A percentile compares a stretch with the other conserved stretches of the same genome.
phyloP scores from a whole-genome alignment of 2,797 vertebrate species.

The Enteromius trimaculatus region DNA sequence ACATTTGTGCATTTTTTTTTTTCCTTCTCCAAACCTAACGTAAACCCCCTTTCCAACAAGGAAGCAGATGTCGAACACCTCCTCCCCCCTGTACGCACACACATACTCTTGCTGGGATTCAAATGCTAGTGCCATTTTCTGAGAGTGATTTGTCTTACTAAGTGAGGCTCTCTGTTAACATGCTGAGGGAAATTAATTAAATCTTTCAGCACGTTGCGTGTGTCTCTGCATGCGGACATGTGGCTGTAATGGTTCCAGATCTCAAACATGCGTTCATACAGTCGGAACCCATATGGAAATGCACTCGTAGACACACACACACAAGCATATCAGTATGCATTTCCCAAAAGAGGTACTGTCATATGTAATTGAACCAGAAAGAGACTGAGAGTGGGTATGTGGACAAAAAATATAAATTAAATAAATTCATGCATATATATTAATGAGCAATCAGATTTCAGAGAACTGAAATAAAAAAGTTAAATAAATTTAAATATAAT shows the following conservation, averaged over 20 bases:
- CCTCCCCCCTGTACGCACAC: slow-evolving; percentile 46
- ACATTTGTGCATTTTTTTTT: slow-evolving; percentile 7
- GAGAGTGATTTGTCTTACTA: slow-evolving; percentile 68
- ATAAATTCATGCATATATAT: slow-evolving; percentile 63
- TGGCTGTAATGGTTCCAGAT: slow-evolving; percentile 47
- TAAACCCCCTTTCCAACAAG: slow-evolving; percentile 70
- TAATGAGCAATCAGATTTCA: slow-evolving; percentile 61
- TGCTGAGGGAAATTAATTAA: slow-evolving; percentile 53
- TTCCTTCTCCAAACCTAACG: slow-evolving; percentile 12
- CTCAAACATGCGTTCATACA: slow-evolving; percentile 42
- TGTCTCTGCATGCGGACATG: slow-evolving; percentile 48
- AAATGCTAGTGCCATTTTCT: slow-evolving; percentile 69
- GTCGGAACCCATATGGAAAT: slow-evolving; percentile 39
- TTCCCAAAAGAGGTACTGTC: slow-evolving; percentile 52
- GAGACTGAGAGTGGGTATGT: slow-evolving; percentile 1
- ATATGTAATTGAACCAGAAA: slow-evolving; percentile 53
- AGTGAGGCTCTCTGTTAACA: slow-evolving; percentile 72
- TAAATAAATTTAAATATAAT: background rate
- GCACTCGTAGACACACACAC: slow-evolving; percentile 12
- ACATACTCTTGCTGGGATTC: slow-evolving; percentile 55
- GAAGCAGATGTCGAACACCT: slow-evolving; percentile 75
- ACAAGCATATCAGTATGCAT: slow-evolving; percentile 12
- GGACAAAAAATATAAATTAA: slow-evolving; percentile 66
- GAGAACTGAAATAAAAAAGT: slow-evolving; percentile 1
- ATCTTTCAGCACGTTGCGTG: slow-evolving; percentile 38